Conservation (phyloP, 2,797 vertebrate species). For the Meriones psammophilus region DNA sequence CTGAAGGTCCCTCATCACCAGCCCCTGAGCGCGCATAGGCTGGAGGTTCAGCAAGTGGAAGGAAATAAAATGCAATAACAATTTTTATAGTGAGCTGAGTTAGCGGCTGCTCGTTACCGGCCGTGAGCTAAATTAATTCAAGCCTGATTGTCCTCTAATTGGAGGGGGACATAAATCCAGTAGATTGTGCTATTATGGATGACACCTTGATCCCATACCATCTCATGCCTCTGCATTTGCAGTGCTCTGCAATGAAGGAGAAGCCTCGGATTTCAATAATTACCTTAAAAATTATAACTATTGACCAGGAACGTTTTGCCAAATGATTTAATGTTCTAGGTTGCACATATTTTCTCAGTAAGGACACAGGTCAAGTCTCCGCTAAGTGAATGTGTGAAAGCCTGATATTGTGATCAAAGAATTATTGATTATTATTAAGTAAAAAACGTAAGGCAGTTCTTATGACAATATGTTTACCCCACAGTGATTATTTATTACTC, state of each 20-base stretch:
- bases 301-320: constrained; percentile 71
- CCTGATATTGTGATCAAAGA: constrained; percentile 53
- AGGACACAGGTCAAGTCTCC: constrained; percentile 66
- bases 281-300: constrained; percentile 71
- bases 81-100: constrained; percentile 79
- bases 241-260: not conserved
- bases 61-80: constrained; percentile 81
- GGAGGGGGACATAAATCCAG: constrained; percentile 78
- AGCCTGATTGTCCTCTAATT: constrained; percentile 81
- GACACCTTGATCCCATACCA: constrained; percentile 67
- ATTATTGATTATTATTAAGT: constrained; percentile 48
- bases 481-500: constrained; percentile 30
- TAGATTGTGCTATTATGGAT: constrained; percentile 69
- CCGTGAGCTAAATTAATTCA: constrained; percentile 80
- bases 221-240: constrained; percentile 30
- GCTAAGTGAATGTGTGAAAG: constrained; percentile 58
- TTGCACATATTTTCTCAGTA: constrained; percentile 62
- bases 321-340: constrained; percentile 56
- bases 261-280: constrained; percentile 51
- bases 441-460: constrained; percentile 55
- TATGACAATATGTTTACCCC: not conserved
- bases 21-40: not conserved
- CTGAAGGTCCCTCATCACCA: constrained; percentile 17
- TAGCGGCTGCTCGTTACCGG: constrained; percentile 79
- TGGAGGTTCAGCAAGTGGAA: constrained; percentile 44